A percentile compares a stretch with the other conserved stretches of the same genome.
Evolutionary conservation across 1,140 invertebrate genomes (phyloP).

Genomic region (Dendrolimus kikuchii): DNA sequence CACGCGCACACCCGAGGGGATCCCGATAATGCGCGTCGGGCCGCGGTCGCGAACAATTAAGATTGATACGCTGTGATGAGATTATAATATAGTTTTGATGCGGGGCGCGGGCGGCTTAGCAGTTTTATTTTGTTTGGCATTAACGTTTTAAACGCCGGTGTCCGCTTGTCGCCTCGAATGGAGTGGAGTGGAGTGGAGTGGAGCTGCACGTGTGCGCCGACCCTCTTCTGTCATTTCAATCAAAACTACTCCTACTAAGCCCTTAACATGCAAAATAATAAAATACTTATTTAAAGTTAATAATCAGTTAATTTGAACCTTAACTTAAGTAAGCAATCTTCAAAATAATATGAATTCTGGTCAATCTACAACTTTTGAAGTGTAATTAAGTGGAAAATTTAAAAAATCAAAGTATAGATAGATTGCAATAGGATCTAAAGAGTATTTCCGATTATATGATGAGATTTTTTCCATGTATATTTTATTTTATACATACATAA

Average conservation of each 20-base stretch:
- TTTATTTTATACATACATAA: too few species aligned
- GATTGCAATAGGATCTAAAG: too few species aligned
- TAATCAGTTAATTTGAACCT: too few species aligned
- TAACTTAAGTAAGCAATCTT: too few species aligned
- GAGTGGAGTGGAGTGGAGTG: neutral
- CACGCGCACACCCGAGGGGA: too few species aligned
- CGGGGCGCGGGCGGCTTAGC: constrained; percentile 16
- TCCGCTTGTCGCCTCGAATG: constrained; percentile 12
- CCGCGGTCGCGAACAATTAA: constrained; percentile 37
- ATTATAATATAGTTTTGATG: constrained; percentile 41
- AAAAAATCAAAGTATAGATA: too few species aligned
- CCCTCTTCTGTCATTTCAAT: constrained; percentile 1
- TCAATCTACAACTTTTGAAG: too few species aligned
- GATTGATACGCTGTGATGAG: constrained; percentile 48
- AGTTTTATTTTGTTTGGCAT: constrained; percentile 13
- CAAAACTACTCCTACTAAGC: neutral
- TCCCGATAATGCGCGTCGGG: constrained; percentile 13
- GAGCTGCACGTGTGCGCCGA: neutral
- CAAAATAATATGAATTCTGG: too few species aligned
- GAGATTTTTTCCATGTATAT: too few species aligned
- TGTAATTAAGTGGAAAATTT: too few species aligned
- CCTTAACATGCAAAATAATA: neutral
- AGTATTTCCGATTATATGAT: too few species aligned
- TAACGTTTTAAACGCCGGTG: constrained; percentile 13
- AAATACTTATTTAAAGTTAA: too few species aligned